These are phyloP conservation scores for Nomada fabriciana DNA, from an alignment of 2,888 invertebrate genomes.

Conservation along the genomic window DNA sequence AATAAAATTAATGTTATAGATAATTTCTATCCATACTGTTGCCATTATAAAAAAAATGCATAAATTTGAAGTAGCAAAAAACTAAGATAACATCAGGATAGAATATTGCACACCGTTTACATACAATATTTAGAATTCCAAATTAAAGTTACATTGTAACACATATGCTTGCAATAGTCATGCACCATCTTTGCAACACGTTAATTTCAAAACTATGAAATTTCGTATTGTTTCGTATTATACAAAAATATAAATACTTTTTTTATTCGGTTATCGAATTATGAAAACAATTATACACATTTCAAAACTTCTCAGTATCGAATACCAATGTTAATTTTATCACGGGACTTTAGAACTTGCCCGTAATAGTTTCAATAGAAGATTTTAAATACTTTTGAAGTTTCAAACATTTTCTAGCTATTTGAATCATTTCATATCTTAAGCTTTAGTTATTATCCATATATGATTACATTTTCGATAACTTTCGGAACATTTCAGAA, in stretches of 20 bases:
- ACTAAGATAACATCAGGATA: neutral
- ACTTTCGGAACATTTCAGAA: slow-evolving; percentile 1
- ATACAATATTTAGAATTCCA: slow-evolving; percentile 10
- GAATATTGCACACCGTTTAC: slow-evolving; percentile 15
- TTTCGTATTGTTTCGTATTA: slow-evolving; percentile 37
- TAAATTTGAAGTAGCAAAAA: neutral
- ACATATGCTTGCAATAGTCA: slow-evolving; percentile 31
- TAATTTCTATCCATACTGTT: neutral
- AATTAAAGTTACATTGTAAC: slow-evolving; percentile 25
- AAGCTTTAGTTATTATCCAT: neutral
- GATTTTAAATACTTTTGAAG: slow-evolving; percentile 5
- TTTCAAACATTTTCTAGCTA: slow-evolving; percentile 17
- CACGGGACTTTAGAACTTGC: slow-evolving; percentile 5
- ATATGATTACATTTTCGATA: neutral
- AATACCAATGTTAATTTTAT: slow-evolving; percentile 17
- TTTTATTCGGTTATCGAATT: slow-evolving; percentile 41
- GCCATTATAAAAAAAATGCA: too few species aligned
- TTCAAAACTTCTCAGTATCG: slow-evolving; percentile 22
- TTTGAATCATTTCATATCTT: slow-evolving; percentile 6
- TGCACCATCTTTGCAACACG: slow-evolving; percentile 15
- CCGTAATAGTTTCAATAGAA: slow-evolving; percentile 1
- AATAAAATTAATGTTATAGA: neutral
- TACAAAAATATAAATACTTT: slow-evolving; percentile 68
- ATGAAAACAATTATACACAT: slow-evolving; percentile 37
- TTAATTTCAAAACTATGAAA: slow-evolving; percentile 48